Evolutionary conservation across 2,113 vertebrate genomes (phyloP), one percentile per base, ranked within the genome.

Genomic region (Cyprinus carpio): DNA sequence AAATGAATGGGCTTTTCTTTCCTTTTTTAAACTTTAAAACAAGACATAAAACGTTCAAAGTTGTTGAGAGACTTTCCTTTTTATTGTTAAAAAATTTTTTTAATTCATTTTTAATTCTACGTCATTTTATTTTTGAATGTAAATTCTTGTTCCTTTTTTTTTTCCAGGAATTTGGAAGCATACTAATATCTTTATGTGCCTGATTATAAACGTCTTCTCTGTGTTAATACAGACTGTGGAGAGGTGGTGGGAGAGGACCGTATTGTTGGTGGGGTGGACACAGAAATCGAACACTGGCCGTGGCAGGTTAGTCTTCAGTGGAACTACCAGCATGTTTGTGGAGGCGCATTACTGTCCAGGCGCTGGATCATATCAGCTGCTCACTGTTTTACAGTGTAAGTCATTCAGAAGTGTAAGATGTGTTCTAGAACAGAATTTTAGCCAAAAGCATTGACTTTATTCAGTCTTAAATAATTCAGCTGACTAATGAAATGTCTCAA

Each of bases 221-320:
- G 5, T 87, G 75, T 75, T 25, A 60, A 15, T 87, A 62, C 46
- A 91, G 90, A 91, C 84, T 91, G 90, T 58, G 90, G 90, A 6
- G 62, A 82, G n/a, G 81, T 65, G 78, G 37, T 82, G 46, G 74
- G 78, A 23, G 79, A 71, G 34, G 86, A 90, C 25, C 86, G 94
- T 67, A 94, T 95, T 0, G 93, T 95, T 69, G 94, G 94, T 0
- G 94, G 95, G 9, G 91, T 78, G 46, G 92, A 93, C n/a, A 90
- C 93, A 37, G 88, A 88, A 10, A 88, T 93, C 72, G 93, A 94
- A 40, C 78, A 90, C 43, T 95, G 94, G 94, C 95, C 94, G 0
- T 95, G 95, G 95, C 95, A 95, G 88, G 93, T 93, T 87, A 95
- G 94, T 80, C 87, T 95, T 72, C 93, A 88, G 2, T 93, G 94